Conservation (phyloP, 1,140 invertebrate genomes). For the Aleiodes sp. region DNA sequence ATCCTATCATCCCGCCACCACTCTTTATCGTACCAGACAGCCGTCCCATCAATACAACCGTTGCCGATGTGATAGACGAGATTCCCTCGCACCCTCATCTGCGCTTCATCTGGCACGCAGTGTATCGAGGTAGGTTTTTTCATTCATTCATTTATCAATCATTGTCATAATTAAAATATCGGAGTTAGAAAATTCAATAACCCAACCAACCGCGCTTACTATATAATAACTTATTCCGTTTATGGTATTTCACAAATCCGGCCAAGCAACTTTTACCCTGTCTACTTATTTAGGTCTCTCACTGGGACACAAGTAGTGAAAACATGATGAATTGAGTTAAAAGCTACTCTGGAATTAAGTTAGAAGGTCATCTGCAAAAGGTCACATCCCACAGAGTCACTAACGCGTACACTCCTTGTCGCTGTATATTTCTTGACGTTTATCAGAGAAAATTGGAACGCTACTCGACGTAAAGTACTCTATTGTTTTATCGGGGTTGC, state of each 20-base stretch:
- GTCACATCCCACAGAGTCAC: slow-evolving; percentile 7
- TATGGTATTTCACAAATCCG: no score
- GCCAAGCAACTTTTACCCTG: no score
- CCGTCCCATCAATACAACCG: slow-evolving; percentile 54
- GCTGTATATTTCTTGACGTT: slow-evolving; percentile 4
- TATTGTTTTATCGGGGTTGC: not conserved
- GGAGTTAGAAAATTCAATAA: not conserved
- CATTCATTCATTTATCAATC: not conserved
- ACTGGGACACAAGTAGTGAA: not conserved
- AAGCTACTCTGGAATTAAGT: slow-evolving; percentile 15
- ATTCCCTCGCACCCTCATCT: slow-evolving; percentile 79
- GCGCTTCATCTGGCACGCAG: slow-evolving; percentile 78
- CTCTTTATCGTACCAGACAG: slow-evolving; percentile 55
- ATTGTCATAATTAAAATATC: not conserved
- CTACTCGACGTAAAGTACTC: slow-evolving; percentile 10
- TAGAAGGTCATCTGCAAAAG: slow-evolving; percentile 17
- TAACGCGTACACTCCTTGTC: not conserved
- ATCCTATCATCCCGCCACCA: slow-evolving; percentile 64
- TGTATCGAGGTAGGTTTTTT: slow-evolving; percentile 69
- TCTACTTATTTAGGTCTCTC: no score
- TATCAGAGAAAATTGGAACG: slow-evolving; percentile 12
- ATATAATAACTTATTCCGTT: no score
- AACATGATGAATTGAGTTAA: slow-evolving; percentile 19
- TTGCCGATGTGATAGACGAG: slow-evolving; percentile 76
- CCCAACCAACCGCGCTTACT: no score